phyloP scores from a whole-genome alignment of 30 jellyfish, hydroid and myxozoan genomes.

The Hydractinia symbiolongicarpus region DNA sequence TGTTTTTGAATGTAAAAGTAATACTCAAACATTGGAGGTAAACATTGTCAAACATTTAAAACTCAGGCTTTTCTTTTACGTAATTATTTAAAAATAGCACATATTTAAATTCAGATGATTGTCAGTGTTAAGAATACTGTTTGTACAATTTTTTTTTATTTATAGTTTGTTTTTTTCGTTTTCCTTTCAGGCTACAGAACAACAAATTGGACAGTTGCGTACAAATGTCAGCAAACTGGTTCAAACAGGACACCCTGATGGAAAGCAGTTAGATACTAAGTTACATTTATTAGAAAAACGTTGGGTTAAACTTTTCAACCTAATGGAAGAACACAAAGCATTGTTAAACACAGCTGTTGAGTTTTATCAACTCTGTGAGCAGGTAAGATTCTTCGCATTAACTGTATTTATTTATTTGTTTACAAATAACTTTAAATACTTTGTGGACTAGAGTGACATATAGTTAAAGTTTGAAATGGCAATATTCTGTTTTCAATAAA shows the following conservation, averaged over 20 bases:
- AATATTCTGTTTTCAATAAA: too few species aligned
- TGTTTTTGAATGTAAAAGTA: too few species aligned
- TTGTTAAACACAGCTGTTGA: constrained; percentile 67
- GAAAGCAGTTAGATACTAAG: constrained; percentile 40
- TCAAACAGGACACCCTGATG: constrained; percentile 54
- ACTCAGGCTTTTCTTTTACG: too few species aligned
- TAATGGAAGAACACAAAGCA: constrained; percentile 59
- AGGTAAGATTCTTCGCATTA: constrained; percentile 34
- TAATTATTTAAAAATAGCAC: too few species aligned
- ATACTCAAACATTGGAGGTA: too few species aligned
- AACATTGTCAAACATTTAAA: too few species aligned
- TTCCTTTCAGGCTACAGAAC: constrained; percentile 54
- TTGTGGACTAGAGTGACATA: too few species aligned
- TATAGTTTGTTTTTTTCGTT: neutral
- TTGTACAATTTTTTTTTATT: neutral
- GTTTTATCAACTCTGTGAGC: constrained; percentile 81
- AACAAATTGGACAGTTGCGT: constrained; percentile 45
- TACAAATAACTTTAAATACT: too few species aligned
- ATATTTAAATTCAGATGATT: too few species aligned
- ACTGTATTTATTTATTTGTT: too few species aligned
- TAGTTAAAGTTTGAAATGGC: too few species aligned
- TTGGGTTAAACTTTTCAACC: constrained; percentile 54
- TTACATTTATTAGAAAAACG: constrained; percentile 54
- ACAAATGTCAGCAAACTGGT: constrained; percentile 35
- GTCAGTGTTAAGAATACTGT: too few species aligned